Percentiles rank a stretch among this genome's conserved stretches.
Conservation (phyloP, 2,113 vertebrate genomes). For the Ceuthmochares aereus region DNA sequence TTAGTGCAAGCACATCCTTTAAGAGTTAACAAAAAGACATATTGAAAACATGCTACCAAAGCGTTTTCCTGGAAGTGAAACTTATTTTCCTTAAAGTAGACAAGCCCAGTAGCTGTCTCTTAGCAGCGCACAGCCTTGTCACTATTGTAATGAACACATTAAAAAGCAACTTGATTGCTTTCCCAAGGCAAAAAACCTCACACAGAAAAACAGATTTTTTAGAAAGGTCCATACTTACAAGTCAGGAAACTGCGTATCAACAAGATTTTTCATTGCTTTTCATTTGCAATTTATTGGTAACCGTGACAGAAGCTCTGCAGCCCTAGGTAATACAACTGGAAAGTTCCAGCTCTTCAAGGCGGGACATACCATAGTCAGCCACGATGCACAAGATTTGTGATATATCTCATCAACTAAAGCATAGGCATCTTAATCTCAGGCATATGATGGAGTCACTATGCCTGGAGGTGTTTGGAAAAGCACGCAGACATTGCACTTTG, state of each 20-base stretch:
- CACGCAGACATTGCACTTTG: too few species aligned
- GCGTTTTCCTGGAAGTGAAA: not conserved
- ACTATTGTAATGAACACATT: slow-evolving; percentile 12
- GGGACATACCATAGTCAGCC: not conserved
- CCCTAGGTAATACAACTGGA: not conserved
- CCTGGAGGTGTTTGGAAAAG: too few species aligned
- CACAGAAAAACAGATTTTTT: slow-evolving; percentile 8
- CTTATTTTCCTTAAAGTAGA: not conserved
- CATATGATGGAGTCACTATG: too few species aligned
- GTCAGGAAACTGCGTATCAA: not conserved
- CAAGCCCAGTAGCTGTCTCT: not conserved
- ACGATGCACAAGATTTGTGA: not conserved
- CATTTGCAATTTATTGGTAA: slow-evolving; percentile 13
- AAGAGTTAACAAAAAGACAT: not conserved
- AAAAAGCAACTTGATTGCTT: slow-evolving; percentile 25
- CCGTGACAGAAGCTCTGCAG: not conserved
- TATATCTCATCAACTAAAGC: not conserved
- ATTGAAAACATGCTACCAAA: not conserved
- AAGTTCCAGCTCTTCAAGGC: not conserved
- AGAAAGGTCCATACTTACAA: slow-evolving; percentile 7
- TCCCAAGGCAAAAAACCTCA: slow-evolving; percentile 26
- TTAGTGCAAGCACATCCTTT: not conserved
- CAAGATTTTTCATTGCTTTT: slow-evolving; percentile 4
- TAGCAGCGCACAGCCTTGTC: not conserved
- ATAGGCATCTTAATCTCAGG: not conserved